Percentiles rank a stretch among this genome's conserved stretches.
Conservation (phyloP, 2,888 invertebrate species). For the Drosophila subsilvestris region DNA sequence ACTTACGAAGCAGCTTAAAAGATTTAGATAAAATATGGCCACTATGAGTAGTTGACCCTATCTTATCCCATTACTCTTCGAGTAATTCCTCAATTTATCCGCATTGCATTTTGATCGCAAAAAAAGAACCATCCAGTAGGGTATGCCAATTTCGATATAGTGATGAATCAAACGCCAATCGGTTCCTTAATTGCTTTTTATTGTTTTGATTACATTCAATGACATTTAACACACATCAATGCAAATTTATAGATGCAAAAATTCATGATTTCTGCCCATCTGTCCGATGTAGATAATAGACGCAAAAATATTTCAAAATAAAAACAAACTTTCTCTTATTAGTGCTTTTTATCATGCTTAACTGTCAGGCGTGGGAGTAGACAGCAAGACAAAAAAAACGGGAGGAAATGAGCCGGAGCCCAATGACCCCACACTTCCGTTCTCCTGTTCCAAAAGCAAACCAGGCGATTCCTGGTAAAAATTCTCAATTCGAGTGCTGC, state of each 20-base stretch:
- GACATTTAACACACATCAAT: neutral
- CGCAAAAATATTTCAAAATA: neutral
- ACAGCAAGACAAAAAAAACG: constrained; percentile 1
- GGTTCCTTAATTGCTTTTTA: constrained; percentile 2
- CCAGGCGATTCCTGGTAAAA: constrained; percentile 15
- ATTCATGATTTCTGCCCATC: neutral
- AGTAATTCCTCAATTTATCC: no score
- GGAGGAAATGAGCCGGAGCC: neutral
- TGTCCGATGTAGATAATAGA: neutral
- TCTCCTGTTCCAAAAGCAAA: constrained; percentile 1
- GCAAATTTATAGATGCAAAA: neutral
- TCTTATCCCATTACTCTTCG: no score
- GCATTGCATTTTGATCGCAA: no score
- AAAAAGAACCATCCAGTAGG: no score
- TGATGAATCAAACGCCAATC: neutral
- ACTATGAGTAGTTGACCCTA: no score
- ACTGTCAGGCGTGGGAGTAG: constrained; percentile 3
- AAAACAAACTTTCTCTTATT: neutral
- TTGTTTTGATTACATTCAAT: neutral
- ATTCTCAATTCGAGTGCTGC: neutral
- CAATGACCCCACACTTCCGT: constrained; percentile 16
- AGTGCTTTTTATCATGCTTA: neutral
- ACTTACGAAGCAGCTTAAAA: no score
- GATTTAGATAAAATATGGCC: no score
- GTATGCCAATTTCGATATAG: neutral